phyloP scores from a whole-genome alignment of 2,113 vertebrate genomes.

The Microtus oregoni region DNA sequence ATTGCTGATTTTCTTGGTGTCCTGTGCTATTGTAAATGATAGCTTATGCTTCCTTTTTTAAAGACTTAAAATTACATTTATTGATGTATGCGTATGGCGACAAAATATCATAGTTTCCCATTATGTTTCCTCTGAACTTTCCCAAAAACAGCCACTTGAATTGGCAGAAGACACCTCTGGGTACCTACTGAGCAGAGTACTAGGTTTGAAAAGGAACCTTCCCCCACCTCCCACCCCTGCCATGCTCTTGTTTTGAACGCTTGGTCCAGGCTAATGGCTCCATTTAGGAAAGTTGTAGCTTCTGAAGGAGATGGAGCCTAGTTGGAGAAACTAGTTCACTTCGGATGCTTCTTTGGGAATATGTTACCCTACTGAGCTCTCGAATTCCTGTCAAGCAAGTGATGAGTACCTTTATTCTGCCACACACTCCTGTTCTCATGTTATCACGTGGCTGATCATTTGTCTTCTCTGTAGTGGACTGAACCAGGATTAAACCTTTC shows the following conservation, averaged over 20 bases:
- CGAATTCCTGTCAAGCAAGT: background rate
- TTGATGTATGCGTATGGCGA: background rate
- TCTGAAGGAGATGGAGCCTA: background rate
- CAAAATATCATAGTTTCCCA: background rate
- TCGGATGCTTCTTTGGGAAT: background rate
- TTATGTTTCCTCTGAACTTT: background rate
- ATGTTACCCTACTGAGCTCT: background rate
- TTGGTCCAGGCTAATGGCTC: background rate
- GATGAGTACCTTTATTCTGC: background rate
- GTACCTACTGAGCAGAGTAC: background rate
- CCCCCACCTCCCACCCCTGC: background rate
- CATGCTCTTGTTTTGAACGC: background rate
- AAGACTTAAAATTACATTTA: background rate
- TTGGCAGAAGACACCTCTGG: background rate
- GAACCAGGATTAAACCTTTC: background rate
- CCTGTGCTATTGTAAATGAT: background rate
- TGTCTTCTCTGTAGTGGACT: background rate
- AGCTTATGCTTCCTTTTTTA: background rate
- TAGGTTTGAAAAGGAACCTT: background rate
- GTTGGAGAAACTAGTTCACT: background rate
- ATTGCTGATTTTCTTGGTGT: background rate
- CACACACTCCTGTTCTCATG: background rate
- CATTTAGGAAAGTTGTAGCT: background rate
- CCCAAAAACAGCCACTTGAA: background rate
- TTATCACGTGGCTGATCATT: background rate